These are phyloP conservation scores for Drosophila murphyi DNA, from an alignment of 1,140 invertebrate genomes.

Conservation along the genomic window DNA sequence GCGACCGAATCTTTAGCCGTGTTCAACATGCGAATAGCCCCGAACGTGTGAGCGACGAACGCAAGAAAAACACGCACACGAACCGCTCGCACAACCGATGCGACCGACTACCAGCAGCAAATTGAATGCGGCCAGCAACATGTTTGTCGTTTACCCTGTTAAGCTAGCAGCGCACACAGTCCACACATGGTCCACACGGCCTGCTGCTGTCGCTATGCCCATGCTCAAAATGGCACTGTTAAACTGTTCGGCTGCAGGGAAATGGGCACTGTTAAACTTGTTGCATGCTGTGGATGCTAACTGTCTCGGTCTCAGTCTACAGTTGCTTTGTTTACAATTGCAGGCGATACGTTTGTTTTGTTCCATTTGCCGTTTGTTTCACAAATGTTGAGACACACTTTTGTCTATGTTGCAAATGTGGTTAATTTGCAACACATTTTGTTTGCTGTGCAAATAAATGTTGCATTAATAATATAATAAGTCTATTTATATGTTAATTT, in stretches of 20 bases:
- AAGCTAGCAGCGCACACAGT: constrained; percentile 17
- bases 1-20: constrained; percentile 14
- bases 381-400: constrained; percentile 33
- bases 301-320: not conserved
- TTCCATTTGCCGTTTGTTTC: constrained; percentile 33
- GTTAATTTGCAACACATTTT: not conserved
- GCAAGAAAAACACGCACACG: constrained; percentile 19
- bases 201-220: not conserved
- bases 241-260: not conserved
- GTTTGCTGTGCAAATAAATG: constrained; percentile 1
- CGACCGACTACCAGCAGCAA: constrained; percentile 51
- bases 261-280: constrained; percentile 55
- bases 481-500: constrained; percentile 8
- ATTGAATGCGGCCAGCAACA: constrained; percentile 38
- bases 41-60: constrained; percentile 25
- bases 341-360: constrained; percentile 27
- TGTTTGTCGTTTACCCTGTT: constrained; percentile 9
- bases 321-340: constrained; percentile 41
- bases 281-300: constrained; percentile 66
- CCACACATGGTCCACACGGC: constrained; percentile 29
- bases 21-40: constrained; percentile 24
- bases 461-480: not conserved
- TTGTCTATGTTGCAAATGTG: not conserved
- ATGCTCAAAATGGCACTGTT: constrained; percentile 29
- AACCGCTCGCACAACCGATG: constrained; percentile 49